Evolutionary conservation across 2,888 invertebrate species (phyloP), one percentile per base, ranked within the genome.

Genomic region (Diaperis boleti): DNA sequence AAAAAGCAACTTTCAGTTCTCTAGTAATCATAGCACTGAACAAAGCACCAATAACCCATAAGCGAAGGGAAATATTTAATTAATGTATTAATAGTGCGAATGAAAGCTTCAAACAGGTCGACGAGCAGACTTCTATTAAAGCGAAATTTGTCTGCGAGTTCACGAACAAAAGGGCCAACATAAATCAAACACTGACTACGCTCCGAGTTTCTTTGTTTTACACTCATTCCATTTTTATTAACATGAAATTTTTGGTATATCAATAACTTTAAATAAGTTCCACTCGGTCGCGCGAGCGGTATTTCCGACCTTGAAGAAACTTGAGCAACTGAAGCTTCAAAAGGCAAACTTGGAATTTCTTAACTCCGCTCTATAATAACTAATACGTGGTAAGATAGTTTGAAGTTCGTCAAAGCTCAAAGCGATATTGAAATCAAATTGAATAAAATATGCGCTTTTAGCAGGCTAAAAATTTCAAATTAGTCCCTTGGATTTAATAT

Each of bases 231-330:
- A 72, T 70, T 72, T 72, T 72, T 72, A 72, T 72, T 71, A 72
- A 72, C 71, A 72, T 72, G 64, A 71, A 72, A 70, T 71, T 70
- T 55, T 71, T 62, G 65, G 68, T 71, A 69, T 72, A 72, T 72
- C 72, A 72, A 72, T 72, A 72, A 71, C 69, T 71, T 67, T 64
- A 64, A 67, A 69, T 69, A 67, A 69, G 65, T 67, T 69, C 69
- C 66, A 57, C 49, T 64, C 52, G 65, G 66, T 59, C 65, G 68
- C 55, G 45, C 66, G 22, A 60, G 55, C 55, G 70, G 68, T 62
- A 72, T 72, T 67, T 67, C 13, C 47, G 7, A 17, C 7, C 15
- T 18, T 33, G 45, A n/a, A n/a, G n/a, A n/a, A n/a, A n/a, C n/a
- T n/a, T n/a, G n/a, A n/a, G n/a, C n/a, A n/a, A n/a, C 22, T 31